phyloP scores from a whole-genome alignment of 2,888 invertebrate species.

The Mimas tiliae region DNA sequence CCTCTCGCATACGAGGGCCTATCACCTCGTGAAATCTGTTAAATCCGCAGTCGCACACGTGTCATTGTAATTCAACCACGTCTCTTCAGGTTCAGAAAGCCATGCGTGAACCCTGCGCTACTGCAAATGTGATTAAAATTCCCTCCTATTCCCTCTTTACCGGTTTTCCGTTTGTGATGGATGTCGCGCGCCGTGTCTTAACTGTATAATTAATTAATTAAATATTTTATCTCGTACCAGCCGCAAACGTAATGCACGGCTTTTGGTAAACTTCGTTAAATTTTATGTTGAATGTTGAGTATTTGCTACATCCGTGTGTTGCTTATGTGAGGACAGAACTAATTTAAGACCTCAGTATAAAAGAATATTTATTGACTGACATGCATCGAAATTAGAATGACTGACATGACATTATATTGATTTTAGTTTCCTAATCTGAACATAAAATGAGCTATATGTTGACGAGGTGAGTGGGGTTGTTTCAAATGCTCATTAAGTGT shows the following conservation, averaged over 20 bases:
- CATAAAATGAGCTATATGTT: no score
- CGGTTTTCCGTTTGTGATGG: slow-evolving; percentile 31
- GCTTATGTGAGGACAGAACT: background rate
- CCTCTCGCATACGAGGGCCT: no score
- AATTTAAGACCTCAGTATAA: background rate
- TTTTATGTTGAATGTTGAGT: slow-evolving; percentile 2
- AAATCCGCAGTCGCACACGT: background rate
- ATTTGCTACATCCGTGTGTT: background rate
- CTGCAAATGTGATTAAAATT: slow-evolving; percentile 56
- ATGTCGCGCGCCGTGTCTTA: slow-evolving; percentile 36
- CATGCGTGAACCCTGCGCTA: background rate
- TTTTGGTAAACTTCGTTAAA: slow-evolving; percentile 16
- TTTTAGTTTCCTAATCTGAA: no score
- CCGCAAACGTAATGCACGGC: slow-evolving; percentile 27
- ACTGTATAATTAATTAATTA: slow-evolving; percentile 45
- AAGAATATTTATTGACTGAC: background rate
- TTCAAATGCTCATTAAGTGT: no score
- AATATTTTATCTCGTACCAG: slow-evolving; percentile 44
- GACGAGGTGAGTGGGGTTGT: no score
- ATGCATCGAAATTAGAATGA: no score
- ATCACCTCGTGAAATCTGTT: no score
- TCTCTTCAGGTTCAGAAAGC: background rate
- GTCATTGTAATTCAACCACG: background rate
- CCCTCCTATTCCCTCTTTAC: slow-evolving; percentile 33
- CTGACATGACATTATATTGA: no score